phyloP scores from a whole-genome alignment of 2,113 vertebrate species.

The Hydrolagus affinis region DNA sequence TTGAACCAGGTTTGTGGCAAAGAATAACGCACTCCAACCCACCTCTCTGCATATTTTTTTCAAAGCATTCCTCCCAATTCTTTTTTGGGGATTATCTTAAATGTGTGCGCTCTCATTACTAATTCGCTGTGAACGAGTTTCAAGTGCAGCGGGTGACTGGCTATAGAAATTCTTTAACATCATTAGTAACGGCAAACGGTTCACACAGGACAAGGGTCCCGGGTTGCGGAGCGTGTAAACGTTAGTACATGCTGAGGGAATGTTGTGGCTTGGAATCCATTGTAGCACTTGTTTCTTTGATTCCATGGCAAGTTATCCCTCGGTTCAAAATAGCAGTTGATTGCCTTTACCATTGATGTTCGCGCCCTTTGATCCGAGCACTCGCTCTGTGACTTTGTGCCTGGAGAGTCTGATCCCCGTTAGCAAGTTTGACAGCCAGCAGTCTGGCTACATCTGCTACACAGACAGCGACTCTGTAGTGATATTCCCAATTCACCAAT shows the following conservation, averaged over 20 bases:
- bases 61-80: no score
- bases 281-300: background rate
- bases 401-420: conserved; percentile 38
- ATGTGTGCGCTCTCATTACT: no score
- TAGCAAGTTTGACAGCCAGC: conserved; percentile 31
- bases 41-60: no score
- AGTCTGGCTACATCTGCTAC: background rate
- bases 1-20: no score
- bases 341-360: background rate
- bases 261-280: background rate
- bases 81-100: no score
- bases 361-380: conserved; percentile 36
- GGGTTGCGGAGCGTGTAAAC: background rate
- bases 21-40: no score
- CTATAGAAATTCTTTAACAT: background rate
- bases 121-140: background rate
- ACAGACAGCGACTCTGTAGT: background rate
- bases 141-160: background rate
- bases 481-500: background rate
- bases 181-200: background rate
- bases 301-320: background rate
- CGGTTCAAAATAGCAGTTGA: background rate
- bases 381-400: conserved; percentile 38
- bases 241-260: background rate
- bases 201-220: background rate